Percentiles rank a stretch among this genome's conserved stretches.
Evolutionary conservation across 1,140 invertebrate species (phyloP).

Genomic region (Mizuhopecten yessoensis): DNA sequence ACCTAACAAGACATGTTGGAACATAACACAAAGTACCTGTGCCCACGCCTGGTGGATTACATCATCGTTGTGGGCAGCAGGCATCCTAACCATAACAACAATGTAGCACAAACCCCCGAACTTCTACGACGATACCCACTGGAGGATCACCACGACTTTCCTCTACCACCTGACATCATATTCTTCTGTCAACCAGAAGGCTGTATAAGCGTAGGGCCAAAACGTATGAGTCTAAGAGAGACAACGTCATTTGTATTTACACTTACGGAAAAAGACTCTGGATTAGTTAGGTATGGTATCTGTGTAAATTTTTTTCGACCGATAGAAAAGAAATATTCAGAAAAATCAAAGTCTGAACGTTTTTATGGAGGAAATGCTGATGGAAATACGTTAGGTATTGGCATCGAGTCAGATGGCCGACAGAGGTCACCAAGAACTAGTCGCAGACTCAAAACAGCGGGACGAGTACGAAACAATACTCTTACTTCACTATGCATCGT

Average conservation of each 20-base stretch:
- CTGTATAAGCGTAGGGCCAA: slow-evolving; percentile 94
- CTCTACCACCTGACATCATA: slow-evolving; percentile 97
- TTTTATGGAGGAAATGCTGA: slow-evolving; percentile 58
- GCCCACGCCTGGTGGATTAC: slow-evolving; percentile 92
- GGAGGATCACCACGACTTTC: slow-evolving; percentile 98
- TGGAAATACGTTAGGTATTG: slow-evolving; percentile 63
- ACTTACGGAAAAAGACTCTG: slow-evolving; percentile 99
- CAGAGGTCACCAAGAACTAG: slow-evolving; percentile 76
- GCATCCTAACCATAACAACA: slow-evolving; percentile 85
- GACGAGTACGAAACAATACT: slow-evolving; percentile 87
- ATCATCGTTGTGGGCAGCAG: slow-evolving; percentile 97
- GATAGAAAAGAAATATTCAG: slow-evolving; percentile 85
- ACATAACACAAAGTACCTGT: slow-evolving; percentile 83
- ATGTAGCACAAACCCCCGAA: slow-evolving; percentile 82
- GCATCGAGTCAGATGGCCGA: slow-evolving; percentile 87
- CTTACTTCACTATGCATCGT: slow-evolving; percentile 98
- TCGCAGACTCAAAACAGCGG: slow-evolving; percentile 75
- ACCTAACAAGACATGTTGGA: background rate
- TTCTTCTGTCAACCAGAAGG: slow-evolving; percentile 99
- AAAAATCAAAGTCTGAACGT: slow-evolving; percentile 82
- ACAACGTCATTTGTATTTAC: slow-evolving; percentile 99
- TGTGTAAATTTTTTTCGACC: slow-evolving; percentile 99
- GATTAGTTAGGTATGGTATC: slow-evolving; percentile 91
- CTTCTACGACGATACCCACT: slow-evolving; percentile 93
- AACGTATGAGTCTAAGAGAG: slow-evolving; percentile 89